A percentile compares a stretch with the other conserved stretches of the same genome.
Conservation (phyloP, 37 sponge, comb jelly and placozoan species). For the Ephydatia muelleri region DNA sequence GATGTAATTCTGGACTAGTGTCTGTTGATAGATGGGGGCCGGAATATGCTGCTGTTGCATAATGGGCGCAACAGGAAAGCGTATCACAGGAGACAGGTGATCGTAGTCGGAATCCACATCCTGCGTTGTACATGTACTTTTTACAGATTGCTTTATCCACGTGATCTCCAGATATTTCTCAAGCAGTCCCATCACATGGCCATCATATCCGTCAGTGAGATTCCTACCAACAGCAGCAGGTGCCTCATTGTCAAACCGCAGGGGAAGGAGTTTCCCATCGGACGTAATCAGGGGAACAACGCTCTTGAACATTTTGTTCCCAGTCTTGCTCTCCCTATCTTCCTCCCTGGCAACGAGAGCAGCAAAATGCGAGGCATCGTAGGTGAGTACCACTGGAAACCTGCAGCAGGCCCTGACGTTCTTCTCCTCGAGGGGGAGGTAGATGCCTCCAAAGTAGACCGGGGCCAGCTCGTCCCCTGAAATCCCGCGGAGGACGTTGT, state of each 20-base stretch:
- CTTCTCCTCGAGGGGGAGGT: slow-evolving; percentile 89
- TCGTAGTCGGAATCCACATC: neutral
- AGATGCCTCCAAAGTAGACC: slow-evolving; percentile 93
- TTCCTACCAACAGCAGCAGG: slow-evolving; percentile 30
- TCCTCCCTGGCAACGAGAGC: slow-evolving; percentile 81
- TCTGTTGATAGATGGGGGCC: slow-evolving; percentile 73
- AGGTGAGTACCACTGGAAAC: slow-evolving; percentile 89
- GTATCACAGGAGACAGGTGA: slow-evolving; percentile 20
- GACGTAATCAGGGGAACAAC: slow-evolving; percentile 86
- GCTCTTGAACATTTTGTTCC: slow-evolving; percentile 3
- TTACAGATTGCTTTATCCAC: slow-evolving; percentile 58
- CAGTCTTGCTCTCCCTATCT: neutral
- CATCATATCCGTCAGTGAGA: slow-evolving; percentile 57
- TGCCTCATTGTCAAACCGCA: slow-evolving; percentile 71
- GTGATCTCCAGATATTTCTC: slow-evolving; percentile 68
- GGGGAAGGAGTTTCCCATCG: slow-evolving; percentile 71
- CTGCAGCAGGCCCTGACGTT: slow-evolving; percentile 81
- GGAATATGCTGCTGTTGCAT: slow-evolving; percentile 37
- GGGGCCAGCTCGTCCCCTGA: slow-evolving; percentile 84
- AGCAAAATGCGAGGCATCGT: slow-evolving; percentile 92
- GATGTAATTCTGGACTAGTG: slow-evolving; percentile 67
- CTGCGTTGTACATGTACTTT: neutral
- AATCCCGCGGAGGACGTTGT: slow-evolving; percentile 65
- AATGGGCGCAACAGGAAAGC: slow-evolving; percentile 76
- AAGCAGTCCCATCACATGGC: slow-evolving; percentile 39